Evolutionary conservation across 2,797 vertebrate species (phyloP).

Genomic region (Xerus rutilus): DNA sequence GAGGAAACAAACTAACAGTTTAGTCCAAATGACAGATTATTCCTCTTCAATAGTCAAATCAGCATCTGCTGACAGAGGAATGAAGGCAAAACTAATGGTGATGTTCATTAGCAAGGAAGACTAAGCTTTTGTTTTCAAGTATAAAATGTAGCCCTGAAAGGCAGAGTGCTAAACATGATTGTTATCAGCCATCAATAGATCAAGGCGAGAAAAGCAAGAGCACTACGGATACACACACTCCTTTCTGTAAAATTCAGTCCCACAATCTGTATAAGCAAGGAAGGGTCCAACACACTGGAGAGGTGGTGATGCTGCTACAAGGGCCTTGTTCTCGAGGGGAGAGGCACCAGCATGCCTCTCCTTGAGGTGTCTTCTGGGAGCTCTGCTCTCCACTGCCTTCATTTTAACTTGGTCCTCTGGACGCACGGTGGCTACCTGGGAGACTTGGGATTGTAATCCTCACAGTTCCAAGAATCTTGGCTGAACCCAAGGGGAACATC

Average conservation of each 20-base stretch:
- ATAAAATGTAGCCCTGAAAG: not conserved
- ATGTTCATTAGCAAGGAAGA: not conserved
- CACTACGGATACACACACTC: not conserved
- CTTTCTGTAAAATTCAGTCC: not conserved
- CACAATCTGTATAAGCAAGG: not conserved
- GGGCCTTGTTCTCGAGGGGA: rapidly evolving
- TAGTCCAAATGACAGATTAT: not conserved
- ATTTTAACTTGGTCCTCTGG: not conserved
- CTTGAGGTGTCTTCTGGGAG: not conserved
- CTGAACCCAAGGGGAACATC: not conserved
- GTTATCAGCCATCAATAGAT: not conserved
- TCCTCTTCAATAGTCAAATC: not conserved
- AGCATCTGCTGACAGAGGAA: not conserved
- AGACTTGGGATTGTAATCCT: not conserved
- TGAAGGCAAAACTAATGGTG: not conserved
- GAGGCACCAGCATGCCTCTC: rapidly evolving
- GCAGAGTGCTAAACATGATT: not conserved
- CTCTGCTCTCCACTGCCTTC: not conserved
- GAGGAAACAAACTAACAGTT: not conserved
- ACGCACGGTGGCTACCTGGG: not conserved
- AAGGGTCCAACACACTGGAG: not conserved
- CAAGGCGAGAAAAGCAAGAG: not conserved
- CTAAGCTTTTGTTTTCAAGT: not conserved
- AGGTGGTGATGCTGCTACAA: not conserved
- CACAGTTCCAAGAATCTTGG: constrained; percentile 20